Base-by-base conservation (phyloP, 2,113 vertebrate species). In the Gopherus evgoodei region DNA sequence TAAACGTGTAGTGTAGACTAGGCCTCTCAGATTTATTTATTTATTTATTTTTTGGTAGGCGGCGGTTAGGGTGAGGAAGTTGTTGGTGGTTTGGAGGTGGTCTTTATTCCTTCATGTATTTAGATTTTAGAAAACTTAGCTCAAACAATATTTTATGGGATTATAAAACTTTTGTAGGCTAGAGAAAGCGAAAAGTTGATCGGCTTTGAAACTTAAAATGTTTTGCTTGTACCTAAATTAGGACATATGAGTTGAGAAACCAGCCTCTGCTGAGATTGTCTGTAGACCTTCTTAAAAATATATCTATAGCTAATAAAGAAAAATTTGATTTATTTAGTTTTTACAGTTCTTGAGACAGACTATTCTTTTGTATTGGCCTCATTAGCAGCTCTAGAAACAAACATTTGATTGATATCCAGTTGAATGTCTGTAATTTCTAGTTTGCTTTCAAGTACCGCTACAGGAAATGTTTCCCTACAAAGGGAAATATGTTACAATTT, bases 91-190 rank as follows among this genome's bases (percentile, higher is more conserved):
- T 24, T 5, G n/a, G 9, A 72, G n/a, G 21, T 72, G 35, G 19
- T 21, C 19, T 42, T 1, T 22, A 38, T 82, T 82, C 29, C 59
- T 53, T 49, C 0, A 2, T 62, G 24, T 72, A 44, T 8, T 53
- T 72, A 17, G 25, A 8, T 79, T 27, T 0, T 2, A 8, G 56
- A 17, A 69, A 69, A 62, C 1, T 0, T 1, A 50, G 47, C 12
- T 50, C 49, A 8, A 11, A 49, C 47, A 29, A 1, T 79, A 3
- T 80, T 83, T 81, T 0, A 1, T n/a, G 83, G 52, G 44, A 8
- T 78, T 11, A 47, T 59, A 1, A 53, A 62, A 1, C 21, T 72
- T 72, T 69, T n/a, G 62, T 38, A n/a, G 65, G 8, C 19, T 4
- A 72, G 65, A 69, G 35, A 38, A 72, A 72, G 65, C 9, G 1